Conservation (phyloP, 2,888 invertebrate species). For the Limenitis camilla region DNA sequence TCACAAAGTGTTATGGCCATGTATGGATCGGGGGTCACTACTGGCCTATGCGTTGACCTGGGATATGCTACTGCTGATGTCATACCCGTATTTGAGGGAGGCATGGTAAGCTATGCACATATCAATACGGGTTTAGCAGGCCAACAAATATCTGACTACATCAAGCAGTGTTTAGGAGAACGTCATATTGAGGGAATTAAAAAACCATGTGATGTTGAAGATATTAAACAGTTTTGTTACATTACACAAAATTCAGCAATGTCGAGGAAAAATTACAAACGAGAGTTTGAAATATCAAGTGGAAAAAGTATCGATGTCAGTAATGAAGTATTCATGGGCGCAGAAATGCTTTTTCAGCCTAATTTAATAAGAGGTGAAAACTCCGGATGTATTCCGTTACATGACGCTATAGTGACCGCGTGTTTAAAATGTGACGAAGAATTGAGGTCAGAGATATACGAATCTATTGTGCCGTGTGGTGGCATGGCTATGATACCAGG, state of each 20-base stretch:
- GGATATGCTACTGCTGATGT: slow-evolving; percentile 47
- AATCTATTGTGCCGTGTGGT: slow-evolving; percentile 45
- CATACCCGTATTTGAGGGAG: slow-evolving; percentile 54
- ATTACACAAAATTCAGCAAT: slow-evolving; percentile 34
- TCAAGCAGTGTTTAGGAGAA: slow-evolving; percentile 33
- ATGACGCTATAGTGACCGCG: slow-evolving; percentile 35
- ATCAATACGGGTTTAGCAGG: slow-evolving; percentile 44
- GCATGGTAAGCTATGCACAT: slow-evolving; percentile 44
- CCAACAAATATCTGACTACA: slow-evolving; percentile 32
- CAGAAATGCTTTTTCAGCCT: slow-evolving; percentile 50
- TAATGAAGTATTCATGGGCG: slow-evolving; percentile 43
- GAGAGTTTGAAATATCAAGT: slow-evolving; percentile 34
- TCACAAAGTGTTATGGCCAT: slow-evolving; percentile 45
- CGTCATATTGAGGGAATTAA: slow-evolving; percentile 30
- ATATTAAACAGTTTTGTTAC: slow-evolving; percentile 36
- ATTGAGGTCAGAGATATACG: slow-evolving; percentile 36
- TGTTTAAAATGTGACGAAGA: slow-evolving; percentile 47
- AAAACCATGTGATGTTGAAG: slow-evolving; percentile 31
- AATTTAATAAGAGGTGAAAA: slow-evolving; percentile 30
- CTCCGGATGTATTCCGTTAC: slow-evolving; percentile 34
- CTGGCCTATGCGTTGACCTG: slow-evolving; percentile 54
- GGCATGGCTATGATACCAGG: slow-evolving; percentile 47
- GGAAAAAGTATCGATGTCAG: slow-evolving; percentile 43
- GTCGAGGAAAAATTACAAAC: slow-evolving; percentile 26
- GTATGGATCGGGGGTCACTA: slow-evolving; percentile 52